Evolutionary conservation across 2,113 vertebrate genomes (phyloP).

Genomic region (Thomomys bottae): DNA sequence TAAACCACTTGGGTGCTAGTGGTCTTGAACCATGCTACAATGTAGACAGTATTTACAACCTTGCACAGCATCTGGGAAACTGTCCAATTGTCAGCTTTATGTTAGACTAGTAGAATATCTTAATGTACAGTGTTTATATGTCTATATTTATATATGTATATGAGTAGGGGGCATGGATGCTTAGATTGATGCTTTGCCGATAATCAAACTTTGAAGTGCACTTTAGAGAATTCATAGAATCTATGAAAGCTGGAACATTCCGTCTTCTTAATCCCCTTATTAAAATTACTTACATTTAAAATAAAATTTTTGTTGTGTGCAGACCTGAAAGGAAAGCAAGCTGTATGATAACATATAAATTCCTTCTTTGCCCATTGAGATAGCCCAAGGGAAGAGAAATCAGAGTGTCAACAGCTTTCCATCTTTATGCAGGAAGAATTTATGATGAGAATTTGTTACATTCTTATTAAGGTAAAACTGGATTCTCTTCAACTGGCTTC

Average conservation of each 20-base stretch:
- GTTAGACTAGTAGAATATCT: constrained; percentile 56
- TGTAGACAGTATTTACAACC: constrained; percentile 77
- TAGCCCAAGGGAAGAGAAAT: constrained; percentile 23
- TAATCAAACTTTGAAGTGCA: constrained; percentile 76
- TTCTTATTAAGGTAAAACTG: not conserved
- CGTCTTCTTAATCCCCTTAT: constrained; percentile 7
- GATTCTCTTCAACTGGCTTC: constrained; percentile 20
- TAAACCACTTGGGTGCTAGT: constrained; percentile 61
- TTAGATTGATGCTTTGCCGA: constrained; percentile 71
- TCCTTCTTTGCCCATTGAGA: constrained; percentile 38
- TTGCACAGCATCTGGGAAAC: constrained; percentile 59
- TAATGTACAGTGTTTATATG: not conserved
- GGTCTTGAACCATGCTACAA: constrained; percentile 67
- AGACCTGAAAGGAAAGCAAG: constrained; percentile 39
- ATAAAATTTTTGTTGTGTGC: constrained; percentile 9
- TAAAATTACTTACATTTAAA: constrained; percentile 58
- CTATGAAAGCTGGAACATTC: constrained; percentile 53
- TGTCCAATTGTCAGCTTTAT: constrained; percentile 57
- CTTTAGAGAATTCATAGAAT: constrained; percentile 57
- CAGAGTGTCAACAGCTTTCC: constrained; percentile 23
- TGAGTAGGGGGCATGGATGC: not conserved
- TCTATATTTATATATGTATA: not conserved
- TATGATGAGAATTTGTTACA: not conserved
- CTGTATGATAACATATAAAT: constrained; percentile 44
- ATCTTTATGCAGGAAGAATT: not conserved